Evolutionary conservation across 2,888 invertebrate genomes (phyloP), one percentile per base, ranked within the genome.

Genomic region (Anthrax anthrax): DNA sequence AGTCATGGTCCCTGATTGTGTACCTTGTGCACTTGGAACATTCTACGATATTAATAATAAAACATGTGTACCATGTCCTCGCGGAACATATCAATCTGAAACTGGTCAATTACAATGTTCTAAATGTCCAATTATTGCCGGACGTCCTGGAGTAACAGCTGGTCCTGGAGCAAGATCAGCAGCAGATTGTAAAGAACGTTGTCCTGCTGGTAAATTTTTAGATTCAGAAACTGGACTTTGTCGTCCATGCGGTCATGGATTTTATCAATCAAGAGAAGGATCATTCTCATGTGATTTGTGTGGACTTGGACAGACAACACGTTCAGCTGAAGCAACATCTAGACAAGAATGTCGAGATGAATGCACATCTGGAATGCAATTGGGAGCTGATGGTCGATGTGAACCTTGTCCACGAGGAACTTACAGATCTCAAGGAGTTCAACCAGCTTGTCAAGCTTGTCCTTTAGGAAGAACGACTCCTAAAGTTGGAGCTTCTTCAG

Each of bases 21-120:
- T 92, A 46, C 87, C 91, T 19, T 95, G 95, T 64, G 84, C 92
- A 16, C 81, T 91, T 52, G 95, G 95, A 50, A 89, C 89, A 1
- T 92, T 74, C 72, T 87, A 84, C 61, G 80, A 89, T 53, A 76
- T 77, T 39, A 76, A 77, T 5, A 81, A 80, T 49, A 81, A 83
- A 58, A 76, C 79, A 17, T 95, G 95, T 63, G 71, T 81, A 39
- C 79, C 85, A 19, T 95, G 95, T 59, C 84, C 87, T 1, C 72
- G 84, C 37, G 96, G 96, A 52, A 84, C 82, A 0, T 97, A 94
- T 65, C 96, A 96, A 67, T 91, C 94, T 51, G 90, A 92, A 68
- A 79, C 85, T 2, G 92, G 92, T 1, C 90, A 92, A 62, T 70
- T 83, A 39, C 84, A 85, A 59, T 97, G 97, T 68, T 84, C 80